These are phyloP conservation scores for Podarcis cretensis DNA, from an alignment of 2,113 vertebrate species.

Conservation along the genomic window DNA sequence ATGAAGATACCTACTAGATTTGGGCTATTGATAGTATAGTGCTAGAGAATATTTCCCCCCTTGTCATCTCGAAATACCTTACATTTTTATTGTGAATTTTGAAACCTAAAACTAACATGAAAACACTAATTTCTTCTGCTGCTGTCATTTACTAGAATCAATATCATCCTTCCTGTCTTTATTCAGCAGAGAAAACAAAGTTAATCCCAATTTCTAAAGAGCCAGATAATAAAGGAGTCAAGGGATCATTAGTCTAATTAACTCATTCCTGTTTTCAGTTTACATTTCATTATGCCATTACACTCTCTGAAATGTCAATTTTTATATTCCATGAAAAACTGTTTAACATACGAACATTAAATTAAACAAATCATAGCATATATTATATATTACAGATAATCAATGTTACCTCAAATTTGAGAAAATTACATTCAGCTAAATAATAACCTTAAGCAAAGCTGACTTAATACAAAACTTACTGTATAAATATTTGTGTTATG, in stretches of 20 bases:
- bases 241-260: slow-evolving; percentile 78
- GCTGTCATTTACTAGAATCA: slow-evolving; percentile 75
- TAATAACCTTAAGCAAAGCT: slow-evolving; percentile 27
- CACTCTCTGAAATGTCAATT: slow-evolving; percentile 71
- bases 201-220: slow-evolving; percentile 76
- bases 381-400: slow-evolving; percentile 54
- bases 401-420: slow-evolving; percentile 44
- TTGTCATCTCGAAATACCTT: background rate
- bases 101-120: slow-evolving; percentile 55
- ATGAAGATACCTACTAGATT: background rate
- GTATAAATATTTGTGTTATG: slow-evolving; percentile 6
- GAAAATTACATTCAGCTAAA: background rate
- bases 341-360: slow-evolving; percentile 61
- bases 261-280: slow-evolving; percentile 74
- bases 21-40: background rate
- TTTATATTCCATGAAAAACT: slow-evolving; percentile 72
- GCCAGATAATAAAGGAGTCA: slow-evolving; percentile 74
- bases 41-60: background rate
- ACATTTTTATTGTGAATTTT: slow-evolving; percentile 56
- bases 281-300: slow-evolving; percentile 76
- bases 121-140: slow-evolving; percentile 69
- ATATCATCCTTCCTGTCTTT: slow-evolving; percentile 72
- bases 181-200: slow-evolving; percentile 75
- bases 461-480: slow-evolving; percentile 13
- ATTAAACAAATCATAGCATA: slow-evolving; percentile 44